Base-by-base conservation (phyloP, 2,888 invertebrate genomes). In the Cryptocheilus praepositus region DNA sequence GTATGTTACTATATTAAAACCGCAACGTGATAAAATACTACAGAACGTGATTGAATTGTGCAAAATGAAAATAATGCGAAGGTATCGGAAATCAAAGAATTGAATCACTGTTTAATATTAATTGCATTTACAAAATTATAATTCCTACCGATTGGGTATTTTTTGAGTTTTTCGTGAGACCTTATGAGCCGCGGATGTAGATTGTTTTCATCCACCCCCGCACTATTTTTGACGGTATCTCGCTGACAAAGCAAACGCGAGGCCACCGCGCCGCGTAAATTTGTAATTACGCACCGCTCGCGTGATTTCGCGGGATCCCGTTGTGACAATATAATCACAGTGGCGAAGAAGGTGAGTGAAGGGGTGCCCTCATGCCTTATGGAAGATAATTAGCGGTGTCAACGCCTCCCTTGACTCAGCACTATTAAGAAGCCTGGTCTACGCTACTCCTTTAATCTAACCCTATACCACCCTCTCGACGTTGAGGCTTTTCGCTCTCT, bases 311-410 rank as follows among this genome's bases (percentile, higher is more conserved):
- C n/a, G n/a, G 16, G 53, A 63, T 60, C 57, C 68, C 67, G 55
- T 78, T 71, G 72, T 71, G 76, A 76, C 75, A 76, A 76, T 79
- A 73, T 79, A 79, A 79, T 77, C 79, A 74, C 65, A 71, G 65
- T 60, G 66, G 64, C 64, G 70, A 64, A 68, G 71, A 71, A 71
- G 64, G 67, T 70, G 63, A 61, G 63, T 56, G 68, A 71, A 66
- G 64, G 73, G 73, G 60, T 61, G 52, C 18, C 61, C 28, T 61
- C 56, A 62, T 60, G 65, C 70, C 64, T 77, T 67, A 54, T 62
- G 68, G 59, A 81, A 79, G 69, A 76, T 82, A 82, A 81, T 83
- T 80, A 79, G 75, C 75, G 65, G 73, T 77, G 75, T 77, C 73
- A 76, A 78, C 74, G 75, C 73, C 73, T 72, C 64, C 64, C 73